Evolutionary conservation across 2,888 invertebrate species (phyloP).

Genomic region (Thalpophila matura): DNA sequence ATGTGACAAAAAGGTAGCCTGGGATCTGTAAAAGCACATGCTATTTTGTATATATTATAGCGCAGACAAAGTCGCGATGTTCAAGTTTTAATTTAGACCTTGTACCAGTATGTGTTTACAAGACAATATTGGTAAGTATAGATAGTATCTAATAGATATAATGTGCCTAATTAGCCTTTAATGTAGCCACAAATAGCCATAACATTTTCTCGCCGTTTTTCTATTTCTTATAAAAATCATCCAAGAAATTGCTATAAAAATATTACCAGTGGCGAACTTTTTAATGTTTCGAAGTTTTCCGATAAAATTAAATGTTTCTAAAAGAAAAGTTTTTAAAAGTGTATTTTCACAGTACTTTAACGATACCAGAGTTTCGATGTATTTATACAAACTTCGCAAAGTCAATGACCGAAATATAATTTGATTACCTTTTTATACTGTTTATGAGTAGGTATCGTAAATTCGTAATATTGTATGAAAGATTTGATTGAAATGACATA

Average conservation of each 20-base stretch:
- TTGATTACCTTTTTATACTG: not conserved
- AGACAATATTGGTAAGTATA: slow-evolving; percentile 10
- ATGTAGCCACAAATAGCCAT: not conserved
- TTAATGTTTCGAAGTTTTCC: slow-evolving; percentile 37
- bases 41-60: too few species aligned
- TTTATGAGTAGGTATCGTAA: too few species aligned
- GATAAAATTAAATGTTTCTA: slow-evolving; percentile 50
- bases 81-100: slow-evolving; percentile 20
- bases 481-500: not conserved
- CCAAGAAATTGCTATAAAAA: slow-evolving; percentile 32
- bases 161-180: slow-evolving; percentile 22
- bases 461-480: not conserved
- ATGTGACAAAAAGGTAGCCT: too few species aligned
- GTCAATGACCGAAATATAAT: slow-evolving; percentile 11
- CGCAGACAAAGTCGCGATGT: too few species aligned
- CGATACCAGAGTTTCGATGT: slow-evolving; percentile 24
- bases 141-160: too few species aligned
- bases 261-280: slow-evolving; percentile 32
- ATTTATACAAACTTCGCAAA: slow-evolving; percentile 32
- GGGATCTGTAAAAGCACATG: too few species aligned
- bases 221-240: slow-evolving; percentile 12
- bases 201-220: slow-evolving; percentile 10
- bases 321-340: slow-evolving; percentile 36
- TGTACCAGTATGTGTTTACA: not conserved
- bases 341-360: slow-evolving; percentile 37